Percentiles rank a stretch among this genome's conserved stretches.
phyloP scores from a whole-genome alignment of 2,797 vertebrate species.

The Tangara arthus region DNA sequence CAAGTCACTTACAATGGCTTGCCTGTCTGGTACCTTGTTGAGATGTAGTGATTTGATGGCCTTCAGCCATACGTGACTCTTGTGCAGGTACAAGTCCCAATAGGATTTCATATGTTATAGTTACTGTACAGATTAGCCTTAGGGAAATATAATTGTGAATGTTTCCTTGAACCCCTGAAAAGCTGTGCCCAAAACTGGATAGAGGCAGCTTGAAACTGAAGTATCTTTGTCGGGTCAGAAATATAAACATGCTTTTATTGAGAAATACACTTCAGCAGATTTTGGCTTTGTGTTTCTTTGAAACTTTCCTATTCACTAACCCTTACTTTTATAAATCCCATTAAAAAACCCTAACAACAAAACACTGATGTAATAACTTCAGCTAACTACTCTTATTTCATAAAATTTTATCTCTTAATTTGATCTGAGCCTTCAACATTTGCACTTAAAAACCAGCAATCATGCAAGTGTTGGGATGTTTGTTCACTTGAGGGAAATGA shows the following conservation, averaged over 20 bases:
- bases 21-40: not conserved
- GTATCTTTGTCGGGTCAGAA: not conserved
- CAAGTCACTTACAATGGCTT: accelerated
- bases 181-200: not conserved
- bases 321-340: not conserved
- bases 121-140: not conserved
- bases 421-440: not conserved
- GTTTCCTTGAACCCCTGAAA: not conserved
- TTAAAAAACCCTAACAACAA: not conserved
- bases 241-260: not conserved
- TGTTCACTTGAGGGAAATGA: not conserved
- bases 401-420: not conserved
- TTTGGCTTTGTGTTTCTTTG: not conserved
- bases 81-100: not conserved
- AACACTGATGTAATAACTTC: not conserved
- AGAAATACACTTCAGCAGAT: not conserved
- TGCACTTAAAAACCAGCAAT: not conserved
- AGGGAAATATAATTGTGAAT: not conserved
- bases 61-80: accelerated
- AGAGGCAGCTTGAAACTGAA: not conserved
- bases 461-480: not conserved
- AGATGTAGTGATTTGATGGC: not conserved
- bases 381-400: not conserved
- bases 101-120: not conserved
- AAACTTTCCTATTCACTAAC: not conserved